Evolutionary conservation across 2,888 invertebrate genomes (phyloP).

Genomic region (Xestia xanthographa): DNA sequence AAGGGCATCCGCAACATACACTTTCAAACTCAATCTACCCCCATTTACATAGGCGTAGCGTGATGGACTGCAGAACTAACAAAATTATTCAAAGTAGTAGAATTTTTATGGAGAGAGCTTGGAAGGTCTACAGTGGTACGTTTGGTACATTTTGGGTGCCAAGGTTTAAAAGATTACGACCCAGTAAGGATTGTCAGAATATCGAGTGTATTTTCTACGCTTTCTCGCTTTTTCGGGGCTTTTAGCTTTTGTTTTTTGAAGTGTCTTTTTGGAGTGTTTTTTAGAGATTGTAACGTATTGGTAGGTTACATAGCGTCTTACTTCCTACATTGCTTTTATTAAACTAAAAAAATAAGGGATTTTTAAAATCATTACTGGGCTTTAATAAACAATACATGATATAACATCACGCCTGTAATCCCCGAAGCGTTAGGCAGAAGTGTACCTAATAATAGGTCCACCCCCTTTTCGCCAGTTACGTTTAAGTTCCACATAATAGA

Average conservation of each 20-base stretch:
- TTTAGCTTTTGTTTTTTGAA: constrained; percentile 60
- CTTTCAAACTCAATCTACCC: constrained; percentile 80
- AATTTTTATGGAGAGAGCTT: constrained; percentile 77
- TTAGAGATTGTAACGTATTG: constrained; percentile 31
- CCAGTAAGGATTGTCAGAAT: constrained; percentile 74
- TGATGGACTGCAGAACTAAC: constrained; percentile 85
- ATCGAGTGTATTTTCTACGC: constrained; percentile 73
- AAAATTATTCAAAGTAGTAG: constrained; percentile 88
- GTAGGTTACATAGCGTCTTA: neutral
- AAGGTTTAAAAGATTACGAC: constrained; percentile 77
- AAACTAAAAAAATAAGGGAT: neutral
- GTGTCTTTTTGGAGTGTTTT: constrained; percentile 63
- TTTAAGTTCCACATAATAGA: too few relatives aligned
- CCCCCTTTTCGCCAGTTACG: too few relatives aligned
- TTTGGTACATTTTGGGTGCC: constrained; percentile 61
- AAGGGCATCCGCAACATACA: constrained; percentile 52
- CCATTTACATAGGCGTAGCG: constrained; percentile 85
- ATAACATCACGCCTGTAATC: too few relatives aligned
- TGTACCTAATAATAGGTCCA: too few relatives aligned
- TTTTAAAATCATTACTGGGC: neutral
- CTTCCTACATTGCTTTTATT: neutral
- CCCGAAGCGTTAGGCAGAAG: too few relatives aligned
- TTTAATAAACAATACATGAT: neutral
- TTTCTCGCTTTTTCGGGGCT: constrained; percentile 45
- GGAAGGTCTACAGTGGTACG: constrained; percentile 67